Conservation (phyloP, 2,888 invertebrate species). For the Junonia oenone region DNA sequence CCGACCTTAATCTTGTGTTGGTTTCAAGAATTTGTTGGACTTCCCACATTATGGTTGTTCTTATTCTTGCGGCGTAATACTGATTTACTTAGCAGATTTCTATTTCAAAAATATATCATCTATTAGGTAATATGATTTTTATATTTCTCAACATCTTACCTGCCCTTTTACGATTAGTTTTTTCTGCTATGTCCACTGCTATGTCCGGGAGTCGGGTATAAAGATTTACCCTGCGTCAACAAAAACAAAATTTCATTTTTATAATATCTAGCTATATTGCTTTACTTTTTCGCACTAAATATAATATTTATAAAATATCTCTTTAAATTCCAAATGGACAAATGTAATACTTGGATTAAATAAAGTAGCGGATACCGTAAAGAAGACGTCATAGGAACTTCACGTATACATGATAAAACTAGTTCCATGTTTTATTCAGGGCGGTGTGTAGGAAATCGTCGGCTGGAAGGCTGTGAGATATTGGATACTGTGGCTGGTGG, state of each 20-base stretch:
- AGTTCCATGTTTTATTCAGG: constrained; percentile 37
- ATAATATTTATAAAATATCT: not conserved
- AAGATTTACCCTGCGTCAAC: no score
- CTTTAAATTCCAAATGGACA: not conserved
- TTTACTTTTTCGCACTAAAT: no score
- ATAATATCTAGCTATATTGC: no score
- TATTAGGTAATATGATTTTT: not conserved
- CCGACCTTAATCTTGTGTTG: constrained; percentile 27
- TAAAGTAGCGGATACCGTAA: constrained; percentile 22
- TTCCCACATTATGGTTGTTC: constrained; percentile 8
- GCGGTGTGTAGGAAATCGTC: constrained; percentile 34
- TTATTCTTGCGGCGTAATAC: not conserved
- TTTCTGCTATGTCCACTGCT: no score
- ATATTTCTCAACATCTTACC: no score
- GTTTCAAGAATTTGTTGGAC: constrained; percentile 5
- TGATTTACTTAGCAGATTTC: not conserved
- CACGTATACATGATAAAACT: constrained; percentile 37
- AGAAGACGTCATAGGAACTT: constrained; percentile 26
- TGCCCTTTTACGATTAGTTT: no score
- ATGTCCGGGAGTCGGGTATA: no score
- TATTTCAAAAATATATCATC: not conserved
- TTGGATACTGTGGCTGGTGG: constrained; percentile 24
- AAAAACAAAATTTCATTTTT: no score
- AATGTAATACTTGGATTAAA: constrained; percentile 5
- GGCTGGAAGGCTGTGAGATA: constrained; percentile 24